phyloP scores from a whole-genome alignment of 2,888 invertebrate genomes.

The Rotaria socialis region DNA sequence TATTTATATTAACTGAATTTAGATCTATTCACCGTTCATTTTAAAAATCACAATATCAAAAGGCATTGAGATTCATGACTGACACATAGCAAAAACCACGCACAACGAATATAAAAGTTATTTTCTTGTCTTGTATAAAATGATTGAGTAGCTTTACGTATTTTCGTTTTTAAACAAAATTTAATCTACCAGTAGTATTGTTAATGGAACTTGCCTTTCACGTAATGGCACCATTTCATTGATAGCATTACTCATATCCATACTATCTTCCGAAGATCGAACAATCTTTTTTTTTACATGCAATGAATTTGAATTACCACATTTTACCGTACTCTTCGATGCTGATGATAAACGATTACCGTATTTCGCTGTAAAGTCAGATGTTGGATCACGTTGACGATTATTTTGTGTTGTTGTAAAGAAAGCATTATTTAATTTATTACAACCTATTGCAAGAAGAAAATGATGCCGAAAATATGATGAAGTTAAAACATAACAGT shows the following conservation, averaged over 20 bases:
- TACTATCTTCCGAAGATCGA: not conserved
- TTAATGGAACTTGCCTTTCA: not conserved
- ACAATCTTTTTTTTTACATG: no score
- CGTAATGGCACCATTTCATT: not conserved
- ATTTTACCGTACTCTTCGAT: not conserved
- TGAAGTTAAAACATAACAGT: constrained; percentile 11
- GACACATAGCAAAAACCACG: no score
- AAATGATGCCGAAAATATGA: constrained; percentile 19
- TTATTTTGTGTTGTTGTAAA: not conserved
- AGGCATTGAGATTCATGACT: no score
- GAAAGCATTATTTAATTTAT: not conserved
- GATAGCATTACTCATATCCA: not conserved
- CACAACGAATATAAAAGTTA: not conserved
- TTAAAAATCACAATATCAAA: no score
- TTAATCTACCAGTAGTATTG: not conserved
- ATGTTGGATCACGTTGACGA: not conserved
- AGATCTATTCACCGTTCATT: no score
- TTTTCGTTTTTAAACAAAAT: not conserved
- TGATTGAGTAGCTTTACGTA: not conserved
- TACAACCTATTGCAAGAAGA: constrained; percentile 17
- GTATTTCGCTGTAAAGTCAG: not conserved
- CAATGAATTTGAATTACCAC: not conserved
- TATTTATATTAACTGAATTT: no score
- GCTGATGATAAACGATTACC: not conserved
- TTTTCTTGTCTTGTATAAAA: not conserved